These are phyloP conservation scores for Struthidea cinerea DNA, from an alignment of 2,113 vertebrate genomes.

Conservation along the genomic window DNA sequence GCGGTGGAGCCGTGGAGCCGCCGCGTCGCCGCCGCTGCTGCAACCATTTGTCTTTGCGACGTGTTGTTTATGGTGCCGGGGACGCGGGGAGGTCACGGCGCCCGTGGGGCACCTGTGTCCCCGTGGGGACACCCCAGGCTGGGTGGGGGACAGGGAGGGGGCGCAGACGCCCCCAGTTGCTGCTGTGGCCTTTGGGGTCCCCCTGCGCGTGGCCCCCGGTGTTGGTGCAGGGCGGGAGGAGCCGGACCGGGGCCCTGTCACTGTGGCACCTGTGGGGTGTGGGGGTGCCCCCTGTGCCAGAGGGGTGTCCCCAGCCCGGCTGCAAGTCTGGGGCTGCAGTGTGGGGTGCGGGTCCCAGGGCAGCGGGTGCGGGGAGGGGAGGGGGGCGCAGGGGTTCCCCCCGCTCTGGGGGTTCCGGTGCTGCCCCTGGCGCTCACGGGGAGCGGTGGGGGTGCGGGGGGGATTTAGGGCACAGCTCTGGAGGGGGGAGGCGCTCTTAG, in stretches of 20 bases:
- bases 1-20: background rate
- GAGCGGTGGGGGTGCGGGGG: too few relatives aligned
- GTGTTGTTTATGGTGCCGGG: background rate
- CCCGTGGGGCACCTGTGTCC: background rate
- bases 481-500: too few relatives aligned
- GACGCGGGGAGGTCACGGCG: background rate
- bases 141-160: background rate
- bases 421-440: too few relatives aligned
- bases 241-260: accelerated
- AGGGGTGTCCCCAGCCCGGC: background rate
- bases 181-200: background rate
- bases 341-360: background rate
- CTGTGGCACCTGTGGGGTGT: background rate
- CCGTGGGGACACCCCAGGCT: background rate
- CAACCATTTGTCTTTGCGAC: background rate
- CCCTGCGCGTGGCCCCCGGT: background rate
- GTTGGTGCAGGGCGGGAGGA: background rate
- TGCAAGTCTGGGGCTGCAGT: background rate
- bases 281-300: background rate
- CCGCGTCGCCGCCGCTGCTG: background rate
- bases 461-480: background rate
- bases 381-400: too few relatives aligned
- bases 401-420: too few relatives aligned
- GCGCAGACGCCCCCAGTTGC: background rate
- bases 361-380: background rate